Evolutionary conservation across 2,888 invertebrate genomes (phyloP).

Genomic region (Eulithis prunata): DNA sequence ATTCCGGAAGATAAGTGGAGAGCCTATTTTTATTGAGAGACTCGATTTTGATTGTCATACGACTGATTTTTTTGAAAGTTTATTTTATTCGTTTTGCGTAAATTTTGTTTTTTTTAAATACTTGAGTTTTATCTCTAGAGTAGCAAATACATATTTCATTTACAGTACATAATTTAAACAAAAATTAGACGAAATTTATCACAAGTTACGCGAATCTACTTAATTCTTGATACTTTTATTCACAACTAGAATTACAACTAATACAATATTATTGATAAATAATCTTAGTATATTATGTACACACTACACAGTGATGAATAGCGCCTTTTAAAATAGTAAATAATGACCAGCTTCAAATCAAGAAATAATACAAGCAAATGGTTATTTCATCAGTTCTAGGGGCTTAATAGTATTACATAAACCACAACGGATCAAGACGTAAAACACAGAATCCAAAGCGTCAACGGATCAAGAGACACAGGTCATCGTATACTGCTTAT

Average conservation of each 20-base stretch:
- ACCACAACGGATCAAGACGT: slow-evolving; percentile 8
- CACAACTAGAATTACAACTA: too few species aligned
- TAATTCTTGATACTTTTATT: too few species aligned
- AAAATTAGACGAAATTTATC: too few species aligned
- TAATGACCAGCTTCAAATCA: not conserved
- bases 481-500: slow-evolving; percentile 67
- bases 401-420: not conserved
- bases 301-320: too few species aligned
- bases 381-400: not conserved
- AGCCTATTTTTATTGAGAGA: slow-evolving; percentile 53
- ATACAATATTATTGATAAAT: too few species aligned
- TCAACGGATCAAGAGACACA: slow-evolving; percentile 48
- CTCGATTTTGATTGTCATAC: slow-evolving; percentile 42
- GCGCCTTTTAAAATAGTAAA: too few species aligned
- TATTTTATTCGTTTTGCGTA: not conserved
- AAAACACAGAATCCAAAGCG: too few species aligned
- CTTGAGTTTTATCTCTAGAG: too few species aligned
- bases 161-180: too few species aligned
- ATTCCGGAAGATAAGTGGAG: slow-evolving; percentile 41
- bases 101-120: not conserved
- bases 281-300: too few species aligned
- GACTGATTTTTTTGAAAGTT: slow-evolving; percentile 1
- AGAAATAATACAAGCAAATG: not conserved
- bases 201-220: too few species aligned
- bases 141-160: too few species aligned